These are phyloP conservation scores for Equus quagga DNA, from an alignment of 2,113 vertebrate genomes.

Conservation along the genomic window DNA sequence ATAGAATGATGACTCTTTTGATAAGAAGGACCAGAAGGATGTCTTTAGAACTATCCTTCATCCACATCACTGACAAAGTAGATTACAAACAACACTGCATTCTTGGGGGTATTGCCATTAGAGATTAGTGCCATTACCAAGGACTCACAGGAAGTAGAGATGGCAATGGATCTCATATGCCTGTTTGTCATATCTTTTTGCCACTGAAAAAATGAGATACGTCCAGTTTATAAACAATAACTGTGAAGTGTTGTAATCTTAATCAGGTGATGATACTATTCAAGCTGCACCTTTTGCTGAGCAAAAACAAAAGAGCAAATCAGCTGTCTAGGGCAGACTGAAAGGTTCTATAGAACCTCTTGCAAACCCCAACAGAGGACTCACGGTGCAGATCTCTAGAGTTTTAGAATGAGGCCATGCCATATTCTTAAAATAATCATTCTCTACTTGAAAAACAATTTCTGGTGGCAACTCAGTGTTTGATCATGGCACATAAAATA, in stretches of 20 bases:
- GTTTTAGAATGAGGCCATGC: neutral
- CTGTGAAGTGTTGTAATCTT: neutral
- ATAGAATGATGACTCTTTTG: neutral
- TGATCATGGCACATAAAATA: neutral
- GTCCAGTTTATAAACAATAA: neutral
- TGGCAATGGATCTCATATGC: neutral
- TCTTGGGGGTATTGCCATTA: neutral
- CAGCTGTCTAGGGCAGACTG: neutral
- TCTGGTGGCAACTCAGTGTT: neutral
- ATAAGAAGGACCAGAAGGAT: neutral
- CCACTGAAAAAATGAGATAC: neutral
- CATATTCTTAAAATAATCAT: neutral
- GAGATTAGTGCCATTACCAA: neutral
- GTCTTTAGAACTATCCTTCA: neutral
- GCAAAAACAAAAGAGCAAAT: neutral
- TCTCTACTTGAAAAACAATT: neutral
- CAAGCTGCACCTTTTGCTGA: neutral
- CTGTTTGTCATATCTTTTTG: neutral
- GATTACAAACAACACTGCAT: neutral
- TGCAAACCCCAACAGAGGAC: neutral
- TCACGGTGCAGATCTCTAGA: neutral
- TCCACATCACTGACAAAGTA: neutral
- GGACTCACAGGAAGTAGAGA: neutral
- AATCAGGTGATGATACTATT: neutral
- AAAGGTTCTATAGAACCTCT: neutral